Percentiles rank a stretch among this genome's conserved stretches.
Conservation (phyloP, 2,888 invertebrate genomes). For the Cephus sareptanus region DNA sequence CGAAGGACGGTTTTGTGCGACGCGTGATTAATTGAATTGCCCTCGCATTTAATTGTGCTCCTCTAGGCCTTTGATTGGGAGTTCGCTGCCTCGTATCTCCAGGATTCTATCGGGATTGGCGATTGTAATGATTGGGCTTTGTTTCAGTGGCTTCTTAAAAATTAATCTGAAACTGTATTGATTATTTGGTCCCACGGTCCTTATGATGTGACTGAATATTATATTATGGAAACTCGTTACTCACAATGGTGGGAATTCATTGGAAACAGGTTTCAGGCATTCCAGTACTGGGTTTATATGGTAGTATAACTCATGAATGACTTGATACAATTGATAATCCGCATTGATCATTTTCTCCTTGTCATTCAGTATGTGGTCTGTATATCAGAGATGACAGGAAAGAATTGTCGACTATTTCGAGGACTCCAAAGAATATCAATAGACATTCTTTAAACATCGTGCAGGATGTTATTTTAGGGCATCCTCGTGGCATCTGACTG, state of each 20-base stretch:
- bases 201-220: neutral
- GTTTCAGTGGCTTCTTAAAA: neutral
- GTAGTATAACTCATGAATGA: neutral
- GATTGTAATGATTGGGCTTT: neutral
- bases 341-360: neutral
- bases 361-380: neutral
- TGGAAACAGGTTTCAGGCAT: neutral
- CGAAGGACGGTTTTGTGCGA: conserved; percentile 27
- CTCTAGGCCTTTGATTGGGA: neutral
- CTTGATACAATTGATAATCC: neutral
- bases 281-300: neutral
- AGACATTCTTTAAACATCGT: neutral
- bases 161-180: neutral
- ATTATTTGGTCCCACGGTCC: neutral
- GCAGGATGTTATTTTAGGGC: neutral
- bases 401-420: neutral
- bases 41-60: conserved; percentile 5
- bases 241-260: neutral
- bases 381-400: neutral
- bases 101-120: neutral
- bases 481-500: neutral
- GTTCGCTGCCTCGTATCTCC: neutral
- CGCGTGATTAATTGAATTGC: conserved; percentile 29
- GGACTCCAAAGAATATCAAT: neutral
- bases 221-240: neutral